phyloP scores from a whole-genome alignment of 2,888 invertebrate species.

The Nasonovia ribisnigri region DNA sequence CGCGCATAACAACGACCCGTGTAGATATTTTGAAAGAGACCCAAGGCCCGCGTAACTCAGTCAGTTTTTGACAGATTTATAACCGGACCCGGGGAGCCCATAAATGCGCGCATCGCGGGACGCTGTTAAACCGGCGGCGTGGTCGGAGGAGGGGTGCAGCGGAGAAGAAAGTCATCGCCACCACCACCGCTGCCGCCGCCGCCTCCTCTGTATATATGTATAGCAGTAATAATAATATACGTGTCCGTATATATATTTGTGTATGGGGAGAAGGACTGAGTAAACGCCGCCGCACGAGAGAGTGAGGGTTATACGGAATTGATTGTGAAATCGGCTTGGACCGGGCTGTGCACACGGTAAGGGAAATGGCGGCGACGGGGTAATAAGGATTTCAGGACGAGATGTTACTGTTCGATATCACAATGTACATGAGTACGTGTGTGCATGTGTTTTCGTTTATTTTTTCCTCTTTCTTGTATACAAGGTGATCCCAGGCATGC shows the following conservation, averaged over 20 bases:
- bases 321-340: slow-evolving; percentile 58
- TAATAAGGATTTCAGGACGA: slow-evolving; percentile 63
- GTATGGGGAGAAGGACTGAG: background rate
- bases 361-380: background rate
- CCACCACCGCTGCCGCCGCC: background rate
- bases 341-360: background rate
- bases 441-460: slow-evolving; percentile 25
- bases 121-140: slow-evolving; percentile 42
- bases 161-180: slow-evolving; percentile 44
- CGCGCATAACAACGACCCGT: slow-evolving; percentile 41
- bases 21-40: slow-evolving; percentile 63
- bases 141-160: background rate
- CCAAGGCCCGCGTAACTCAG: slow-evolving; percentile 65
- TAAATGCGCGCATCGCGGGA: slow-evolving; percentile 55
- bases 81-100: slow-evolving; percentile 63
- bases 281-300: background rate
- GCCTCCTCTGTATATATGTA: background rate
- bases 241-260: background rate
- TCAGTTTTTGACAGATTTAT: slow-evolving; percentile 65
- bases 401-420: slow-evolving; percentile 56
- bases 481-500: background rate
- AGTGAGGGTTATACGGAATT: slow-evolving; percentile 56
- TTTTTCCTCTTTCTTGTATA: background rate
- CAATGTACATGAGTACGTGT: background rate
- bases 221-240: background rate